Percentiles rank a stretch among this genome's conserved stretches.
phyloP scores from a whole-genome alignment of 35 echinoderm and acorn worm species.

The Lytechinus variegatus region DNA sequence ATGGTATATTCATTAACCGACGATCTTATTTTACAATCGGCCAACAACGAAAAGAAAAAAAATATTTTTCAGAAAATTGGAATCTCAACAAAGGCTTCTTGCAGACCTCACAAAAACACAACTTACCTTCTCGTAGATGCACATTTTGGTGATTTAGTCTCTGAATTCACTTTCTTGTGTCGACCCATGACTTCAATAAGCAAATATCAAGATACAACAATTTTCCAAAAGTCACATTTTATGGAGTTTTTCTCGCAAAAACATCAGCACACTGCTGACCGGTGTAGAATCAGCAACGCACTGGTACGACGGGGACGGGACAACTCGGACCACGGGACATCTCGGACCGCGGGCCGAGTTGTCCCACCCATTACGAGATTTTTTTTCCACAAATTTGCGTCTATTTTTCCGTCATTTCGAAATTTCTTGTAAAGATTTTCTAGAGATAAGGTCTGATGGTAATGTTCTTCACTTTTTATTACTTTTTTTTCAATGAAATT shows the following conservation, averaged over 20 bases:
- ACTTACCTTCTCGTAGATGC: conserved; percentile 43
- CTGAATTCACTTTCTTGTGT: conserved; percentile 15
- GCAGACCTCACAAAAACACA: not conserved
- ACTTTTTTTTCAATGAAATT: no score
- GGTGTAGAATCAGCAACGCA: not conserved
- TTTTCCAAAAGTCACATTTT: not conserved
- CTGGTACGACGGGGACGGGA: not conserved
- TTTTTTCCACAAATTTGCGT: no score
- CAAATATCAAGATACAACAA: not conserved
- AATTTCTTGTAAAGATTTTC: no score
- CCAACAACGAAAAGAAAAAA: not conserved
- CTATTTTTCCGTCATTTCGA: no score
- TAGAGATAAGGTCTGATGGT: no score
- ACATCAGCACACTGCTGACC: not conserved
- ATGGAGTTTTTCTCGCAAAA: not conserved
- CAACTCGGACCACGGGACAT: no score
- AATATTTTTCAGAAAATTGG: not conserved
- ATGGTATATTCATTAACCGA: not conserved
- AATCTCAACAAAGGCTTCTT: not conserved
- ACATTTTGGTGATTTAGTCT: conserved; percentile 43
- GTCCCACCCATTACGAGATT: no score
- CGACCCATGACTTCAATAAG: conserved; percentile 17
- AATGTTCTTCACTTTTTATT: no score
- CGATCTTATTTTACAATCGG: not conserved
- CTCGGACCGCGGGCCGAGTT: no score